Conservation (phyloP, 1,140 invertebrate genomes). For the Mizuhopecten yessoensis region DNA sequence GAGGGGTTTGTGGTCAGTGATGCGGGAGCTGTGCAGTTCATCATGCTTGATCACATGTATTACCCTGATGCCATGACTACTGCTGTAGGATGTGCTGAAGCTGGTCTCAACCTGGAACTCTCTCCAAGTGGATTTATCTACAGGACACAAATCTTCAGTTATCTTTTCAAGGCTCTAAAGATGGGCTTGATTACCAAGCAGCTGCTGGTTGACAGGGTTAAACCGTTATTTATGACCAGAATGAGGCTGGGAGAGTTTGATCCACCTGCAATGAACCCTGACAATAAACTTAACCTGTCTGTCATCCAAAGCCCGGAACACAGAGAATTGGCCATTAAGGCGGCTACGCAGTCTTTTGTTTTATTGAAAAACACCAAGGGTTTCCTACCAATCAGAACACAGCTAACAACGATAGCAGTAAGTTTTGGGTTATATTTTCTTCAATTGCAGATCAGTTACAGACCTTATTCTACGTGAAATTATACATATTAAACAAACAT, state of each 20-base stretch:
- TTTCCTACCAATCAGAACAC: conserved; percentile 59
- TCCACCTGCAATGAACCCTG: conserved; percentile 76
- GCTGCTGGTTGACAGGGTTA: conserved; percentile 50
- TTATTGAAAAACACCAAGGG: conserved; percentile 74
- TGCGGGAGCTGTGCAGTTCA: conserved; percentile 76
- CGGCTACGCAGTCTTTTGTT: conserved; percentile 74
- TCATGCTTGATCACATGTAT: conserved; percentile 71
- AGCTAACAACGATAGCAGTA: conserved; percentile 53
- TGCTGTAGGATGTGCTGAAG: conserved; percentile 70
- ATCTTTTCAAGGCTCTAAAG: background rate
- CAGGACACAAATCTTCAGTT: background rate
- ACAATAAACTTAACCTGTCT: conserved; percentile 63
- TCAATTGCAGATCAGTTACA: no score
- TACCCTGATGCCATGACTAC: conserved; percentile 62
- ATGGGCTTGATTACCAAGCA: background rate
- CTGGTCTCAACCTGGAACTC: conserved; percentile 71
- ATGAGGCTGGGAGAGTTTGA: conserved; percentile 80
- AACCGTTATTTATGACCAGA: conserved; percentile 76
- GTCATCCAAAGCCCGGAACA: conserved; percentile 72
- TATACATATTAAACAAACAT: no score
- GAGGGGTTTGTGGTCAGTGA: conserved; percentile 81
- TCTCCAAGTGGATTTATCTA: conserved; percentile 26
- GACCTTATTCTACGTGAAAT: no score
- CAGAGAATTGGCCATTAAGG: conserved; percentile 62
- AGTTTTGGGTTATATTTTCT: no score